Conservation (phyloP, 2,797 vertebrate genomes). For the Galago senegalensis region DNA sequence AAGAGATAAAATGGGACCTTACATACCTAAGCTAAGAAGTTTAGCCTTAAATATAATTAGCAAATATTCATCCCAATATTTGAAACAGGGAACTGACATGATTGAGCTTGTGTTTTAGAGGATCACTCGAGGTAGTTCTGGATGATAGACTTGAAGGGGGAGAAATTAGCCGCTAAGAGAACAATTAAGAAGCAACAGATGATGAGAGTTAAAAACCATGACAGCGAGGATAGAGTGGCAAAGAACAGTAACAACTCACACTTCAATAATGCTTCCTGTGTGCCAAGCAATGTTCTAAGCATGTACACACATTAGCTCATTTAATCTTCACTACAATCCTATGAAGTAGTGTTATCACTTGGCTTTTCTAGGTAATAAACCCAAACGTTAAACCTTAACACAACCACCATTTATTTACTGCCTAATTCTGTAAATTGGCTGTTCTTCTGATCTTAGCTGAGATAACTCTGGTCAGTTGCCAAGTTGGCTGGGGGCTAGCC, state of each 20-base stretch:
- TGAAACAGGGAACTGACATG: background rate
- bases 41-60: background rate
- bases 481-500: background rate
- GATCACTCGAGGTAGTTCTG: background rate
- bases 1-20: slow-evolving; percentile 25
- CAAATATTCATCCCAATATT: slow-evolving; percentile 35
- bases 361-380: background rate
- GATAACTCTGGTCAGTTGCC: background rate
- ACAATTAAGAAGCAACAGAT: background rate
- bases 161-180: background rate
- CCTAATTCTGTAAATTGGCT: background rate
- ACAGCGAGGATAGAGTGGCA: background rate
- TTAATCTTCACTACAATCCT: slow-evolving; percentile 27
- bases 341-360: background rate
- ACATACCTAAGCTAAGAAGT: background rate
- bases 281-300: background rate
- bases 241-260: background rate
- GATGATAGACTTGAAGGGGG: background rate
- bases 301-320: background rate
- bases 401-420: background rate
- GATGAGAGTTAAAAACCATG: background rate
- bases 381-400: background rate
- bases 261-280: background rate
- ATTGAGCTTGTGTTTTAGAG: slow-evolving; percentile 30
- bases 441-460: background rate